A percentile compares a stretch with the other conserved stretches of the same genome.
phyloP scores from a whole-genome alignment of 2,888 invertebrate genomes.

The Trissolcus japonicus region DNA sequence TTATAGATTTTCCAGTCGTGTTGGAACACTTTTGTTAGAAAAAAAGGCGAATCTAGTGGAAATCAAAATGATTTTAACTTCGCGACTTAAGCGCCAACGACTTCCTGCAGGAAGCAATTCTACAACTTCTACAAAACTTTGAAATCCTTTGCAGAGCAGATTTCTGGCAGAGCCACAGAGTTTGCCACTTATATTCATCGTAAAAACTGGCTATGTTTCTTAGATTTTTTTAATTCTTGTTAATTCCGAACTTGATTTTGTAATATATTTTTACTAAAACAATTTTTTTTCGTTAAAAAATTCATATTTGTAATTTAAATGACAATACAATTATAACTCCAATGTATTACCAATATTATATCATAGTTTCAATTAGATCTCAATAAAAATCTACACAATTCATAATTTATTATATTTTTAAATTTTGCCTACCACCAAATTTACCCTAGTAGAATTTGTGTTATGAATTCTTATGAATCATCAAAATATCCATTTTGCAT shows the following conservation, averaged over 20 bases:
- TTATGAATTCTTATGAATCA: no score
- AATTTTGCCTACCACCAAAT: no score
- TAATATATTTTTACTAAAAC: not conserved
- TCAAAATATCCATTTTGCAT: no score
- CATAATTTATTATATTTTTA: no score
- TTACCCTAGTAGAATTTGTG: no score
- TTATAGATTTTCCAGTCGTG: conserved; percentile 31
- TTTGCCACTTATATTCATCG: conserved; percentile 26
- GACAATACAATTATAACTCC: no score
- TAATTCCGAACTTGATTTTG: not conserved
- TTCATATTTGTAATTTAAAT: not conserved
- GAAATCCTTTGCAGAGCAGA: conserved; percentile 29
- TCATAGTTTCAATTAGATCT: no score
- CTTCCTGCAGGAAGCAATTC: conserved; percentile 59
- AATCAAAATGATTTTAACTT: conserved; percentile 53
- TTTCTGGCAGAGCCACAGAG: conserved; percentile 12
- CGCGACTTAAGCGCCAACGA: conserved; percentile 59
- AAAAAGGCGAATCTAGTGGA: conserved; percentile 22
- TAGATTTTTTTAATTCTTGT: not conserved
- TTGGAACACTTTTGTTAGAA: conserved; percentile 21
- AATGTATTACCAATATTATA: no score
- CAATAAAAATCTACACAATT: no score
- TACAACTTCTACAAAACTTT: conserved; percentile 50
- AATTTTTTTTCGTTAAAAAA: not conserved
- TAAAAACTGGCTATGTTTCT: conserved; percentile 5